A percentile compares a stretch with the other conserved stretches of the same genome.
These are phyloP conservation scores for Stichodactyla mertensii DNA, from an alignment of 64 coral and sea anemone species.

Conservation along the genomic window DNA sequence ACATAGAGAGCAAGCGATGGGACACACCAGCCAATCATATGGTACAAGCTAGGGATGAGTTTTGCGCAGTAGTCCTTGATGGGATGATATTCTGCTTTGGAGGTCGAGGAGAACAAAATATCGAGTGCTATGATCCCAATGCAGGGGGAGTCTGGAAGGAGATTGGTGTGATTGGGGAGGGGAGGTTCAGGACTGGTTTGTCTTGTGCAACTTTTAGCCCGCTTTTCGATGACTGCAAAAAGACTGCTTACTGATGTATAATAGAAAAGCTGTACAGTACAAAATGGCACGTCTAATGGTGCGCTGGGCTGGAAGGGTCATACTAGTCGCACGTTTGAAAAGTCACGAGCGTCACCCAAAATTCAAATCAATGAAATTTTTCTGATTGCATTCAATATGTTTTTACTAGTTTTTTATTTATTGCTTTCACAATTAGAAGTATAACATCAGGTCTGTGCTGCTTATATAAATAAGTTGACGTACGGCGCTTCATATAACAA, in stretches of 20 bases:
- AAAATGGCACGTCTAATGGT: no score
- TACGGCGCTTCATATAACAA: not conserved
- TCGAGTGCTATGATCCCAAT: not conserved
- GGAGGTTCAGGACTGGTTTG: not conserved
- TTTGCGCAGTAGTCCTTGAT: not conserved
- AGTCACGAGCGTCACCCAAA: no score
- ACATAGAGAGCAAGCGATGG: not conserved
- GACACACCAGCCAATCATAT: not conserved
- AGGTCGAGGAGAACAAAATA: not conserved
- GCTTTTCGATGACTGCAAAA: not conserved
- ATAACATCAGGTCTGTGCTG: not conserved
- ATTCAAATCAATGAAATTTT: no score
- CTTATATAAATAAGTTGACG: not conserved
- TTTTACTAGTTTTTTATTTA: not conserved
- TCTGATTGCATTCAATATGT: not conserved
- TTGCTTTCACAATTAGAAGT: not conserved
- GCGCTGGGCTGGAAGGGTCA: no score
- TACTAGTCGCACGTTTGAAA: no score
- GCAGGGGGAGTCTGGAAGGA: constrained; percentile 1
- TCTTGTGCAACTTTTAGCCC: not conserved
- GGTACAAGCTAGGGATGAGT: not conserved
- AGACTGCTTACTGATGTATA: no score
- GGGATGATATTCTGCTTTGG: constrained; percentile 1
- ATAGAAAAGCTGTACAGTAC: no score
- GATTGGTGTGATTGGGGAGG: constrained; percentile 11